Evolutionary conservation across 92 coral and sea anemone species (phyloP).

Genomic region (Palythoa heliodiscus): DNA sequence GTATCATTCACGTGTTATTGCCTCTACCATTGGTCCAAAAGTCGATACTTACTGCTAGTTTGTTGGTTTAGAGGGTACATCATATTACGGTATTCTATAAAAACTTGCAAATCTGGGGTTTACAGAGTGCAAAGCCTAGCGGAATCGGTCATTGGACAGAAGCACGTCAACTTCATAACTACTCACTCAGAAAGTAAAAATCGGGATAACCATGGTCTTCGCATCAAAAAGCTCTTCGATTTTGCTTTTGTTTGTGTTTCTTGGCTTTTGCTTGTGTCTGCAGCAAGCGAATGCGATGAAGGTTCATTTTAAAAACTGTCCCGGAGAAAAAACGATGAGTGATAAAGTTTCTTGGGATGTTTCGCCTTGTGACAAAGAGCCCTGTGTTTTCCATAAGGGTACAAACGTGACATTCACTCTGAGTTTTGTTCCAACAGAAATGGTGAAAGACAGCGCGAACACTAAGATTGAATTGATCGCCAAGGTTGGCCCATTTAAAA

Average conservation of each 20-base stretch:
- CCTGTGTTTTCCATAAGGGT: slow-evolving; percentile 54
- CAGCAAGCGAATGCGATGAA: background rate
- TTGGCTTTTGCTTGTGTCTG: background rate
- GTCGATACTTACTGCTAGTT: too few relatives aligned
- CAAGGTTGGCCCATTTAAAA: background rate
- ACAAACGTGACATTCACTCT: slow-evolving; percentile 45
- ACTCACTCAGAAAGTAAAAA: background rate
- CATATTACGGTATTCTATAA: too few relatives aligned
- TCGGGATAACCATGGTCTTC: background rate
- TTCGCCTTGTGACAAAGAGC: slow-evolving; percentile 47
- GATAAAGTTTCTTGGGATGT: slow-evolving; percentile 17
- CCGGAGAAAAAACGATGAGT: background rate
- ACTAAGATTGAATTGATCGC: slow-evolving; percentile 48
- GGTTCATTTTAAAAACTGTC: background rate
- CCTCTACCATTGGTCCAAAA: too few relatives aligned
- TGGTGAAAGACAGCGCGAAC: slow-evolving; percentile 13
- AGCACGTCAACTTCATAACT: too few relatives aligned
- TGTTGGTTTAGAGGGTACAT: too few relatives aligned
- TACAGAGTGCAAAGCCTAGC: too few relatives aligned
- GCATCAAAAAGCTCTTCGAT: background rate
- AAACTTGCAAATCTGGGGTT: too few relatives aligned
- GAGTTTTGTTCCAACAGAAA: slow-evolving; percentile 45
- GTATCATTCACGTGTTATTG: too few relatives aligned
- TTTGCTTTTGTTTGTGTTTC: background rate
- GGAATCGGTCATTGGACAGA: too few relatives aligned